Percentiles rank a stretch among this genome's conserved stretches.
phyloP scores from a whole-genome alignment of 1,140 invertebrate genomes.

The Pemphigus obesinymphae region DNA sequence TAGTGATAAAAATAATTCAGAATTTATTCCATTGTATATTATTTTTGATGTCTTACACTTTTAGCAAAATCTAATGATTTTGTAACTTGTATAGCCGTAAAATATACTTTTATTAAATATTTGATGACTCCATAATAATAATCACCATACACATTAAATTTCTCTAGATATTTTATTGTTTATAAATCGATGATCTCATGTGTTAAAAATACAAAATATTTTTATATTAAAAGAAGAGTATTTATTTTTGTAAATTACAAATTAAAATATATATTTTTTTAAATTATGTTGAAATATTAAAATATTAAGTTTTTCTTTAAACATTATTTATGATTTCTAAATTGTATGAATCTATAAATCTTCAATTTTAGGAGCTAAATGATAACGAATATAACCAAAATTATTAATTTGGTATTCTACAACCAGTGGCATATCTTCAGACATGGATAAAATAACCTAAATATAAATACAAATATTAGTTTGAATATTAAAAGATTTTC shows the following conservation, averaged over 20 bases:
- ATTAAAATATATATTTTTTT: no score
- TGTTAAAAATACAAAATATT: neutral
- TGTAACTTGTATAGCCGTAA: slow-evolving; percentile 34
- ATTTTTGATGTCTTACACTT: slow-evolving; percentile 31
- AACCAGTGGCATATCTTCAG: slow-evolving; percentile 91
- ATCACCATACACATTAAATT: slow-evolving; percentile 3
- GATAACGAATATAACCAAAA: slow-evolving; percentile 94
- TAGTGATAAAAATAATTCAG: slow-evolving; percentile 32
- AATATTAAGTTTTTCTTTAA: slow-evolving; percentile 8
- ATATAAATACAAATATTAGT: neutral
- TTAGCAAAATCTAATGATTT: slow-evolving; percentile 24
- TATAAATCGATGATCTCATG: slow-evolving; percentile 5
- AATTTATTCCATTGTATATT: slow-evolving; percentile 28
- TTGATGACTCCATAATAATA: slow-evolving; percentile 18
- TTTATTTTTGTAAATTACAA: neutral
- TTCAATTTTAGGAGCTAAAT: slow-evolving; percentile 98
- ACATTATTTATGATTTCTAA: neutral
- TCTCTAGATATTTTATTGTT: slow-evolving; percentile 14
- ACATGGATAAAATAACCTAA: slow-evolving; percentile 87
- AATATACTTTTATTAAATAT: slow-evolving; percentile 28
- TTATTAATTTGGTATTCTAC: slow-evolving; percentile 96
- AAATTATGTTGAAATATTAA: slow-evolving; percentile 6
- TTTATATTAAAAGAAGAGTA: neutral
- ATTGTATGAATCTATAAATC: slow-evolving; percentile 65
- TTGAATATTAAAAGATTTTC: neutral